Conservation (phyloP, 1,140 invertebrate genomes). For the Tetramorium simillimum region DNA sequence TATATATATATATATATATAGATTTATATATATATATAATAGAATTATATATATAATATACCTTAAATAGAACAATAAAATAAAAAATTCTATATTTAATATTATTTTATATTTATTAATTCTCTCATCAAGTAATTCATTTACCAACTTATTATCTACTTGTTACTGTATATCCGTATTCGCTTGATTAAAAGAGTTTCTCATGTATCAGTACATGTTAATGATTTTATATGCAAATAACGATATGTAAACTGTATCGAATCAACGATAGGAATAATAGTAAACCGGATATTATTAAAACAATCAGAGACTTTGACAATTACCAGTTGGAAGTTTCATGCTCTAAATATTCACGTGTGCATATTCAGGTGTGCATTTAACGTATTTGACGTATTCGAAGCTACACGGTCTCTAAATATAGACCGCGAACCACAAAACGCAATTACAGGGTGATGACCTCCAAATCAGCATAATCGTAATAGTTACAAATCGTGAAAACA, state of each 20-base stretch:
- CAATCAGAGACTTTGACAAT: constrained; percentile 19
- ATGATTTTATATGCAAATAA: not conserved
- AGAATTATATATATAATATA: not conserved
- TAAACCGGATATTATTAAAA: not conserved
- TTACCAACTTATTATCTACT: not conserved
- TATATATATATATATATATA: too few relatives aligned
- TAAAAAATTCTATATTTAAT: not conserved
- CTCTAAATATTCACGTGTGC: constrained; percentile 19
- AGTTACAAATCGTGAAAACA: not conserved
- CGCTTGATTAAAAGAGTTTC: not conserved
- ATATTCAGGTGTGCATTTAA: constrained; percentile 25
- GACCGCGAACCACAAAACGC: constrained; percentile 29
- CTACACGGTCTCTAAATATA: constrained; percentile 13
- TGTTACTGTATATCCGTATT: not conserved
- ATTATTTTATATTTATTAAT: not conserved
- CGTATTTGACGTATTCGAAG: not conserved
- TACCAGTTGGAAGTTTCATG: constrained; percentile 7
- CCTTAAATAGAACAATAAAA: not conserved
- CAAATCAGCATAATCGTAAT: constrained; percentile 20
- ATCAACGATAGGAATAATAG: not conserved
- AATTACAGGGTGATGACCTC: constrained; percentile 15
- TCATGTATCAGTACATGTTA: not conserved
- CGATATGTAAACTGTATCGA: not conserved
- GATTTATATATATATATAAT: too few relatives aligned
- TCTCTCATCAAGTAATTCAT: not conserved